Evolutionary conservation across 2,888 invertebrate species (phyloP).

Genomic region (Meloe dianella): DNA sequence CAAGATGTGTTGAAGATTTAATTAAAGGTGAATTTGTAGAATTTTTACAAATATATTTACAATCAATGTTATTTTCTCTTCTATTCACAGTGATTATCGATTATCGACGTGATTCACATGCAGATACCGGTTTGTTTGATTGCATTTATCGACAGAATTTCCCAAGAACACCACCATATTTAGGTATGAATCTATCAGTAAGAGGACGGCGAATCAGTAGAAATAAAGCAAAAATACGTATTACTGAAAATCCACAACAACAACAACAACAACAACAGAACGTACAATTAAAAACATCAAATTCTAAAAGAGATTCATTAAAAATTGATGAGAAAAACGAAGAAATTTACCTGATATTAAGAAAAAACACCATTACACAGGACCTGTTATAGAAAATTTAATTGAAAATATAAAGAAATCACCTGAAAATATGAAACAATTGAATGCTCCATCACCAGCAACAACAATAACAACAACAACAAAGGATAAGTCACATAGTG

Average conservation of each 20-base stretch:
- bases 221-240: constrained; percentile 45
- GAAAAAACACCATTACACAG: constrained; percentile 47
- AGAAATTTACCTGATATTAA: constrained; percentile 34
- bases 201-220: constrained; percentile 70
- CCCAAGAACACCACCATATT: constrained; percentile 80
- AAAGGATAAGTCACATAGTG: background rate
- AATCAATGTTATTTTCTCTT: constrained; percentile 52
- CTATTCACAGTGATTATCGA: constrained; percentile 75
- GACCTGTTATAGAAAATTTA: constrained; percentile 73
- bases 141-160: constrained; percentile 78
- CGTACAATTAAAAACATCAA: constrained; percentile 40
- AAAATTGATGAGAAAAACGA: constrained; percentile 22
- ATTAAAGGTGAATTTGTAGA: constrained; percentile 76
- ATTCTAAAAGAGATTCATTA: background rate
- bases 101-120: constrained; percentile 71
- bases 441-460: too few relatives aligned
- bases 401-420: constrained; percentile 65
- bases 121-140: constrained; percentile 83
- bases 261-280: constrained; percentile 49
- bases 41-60: too few relatives aligned
- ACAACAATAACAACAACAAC: background rate
- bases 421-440: background rate
- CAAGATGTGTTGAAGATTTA: constrained; percentile 86
- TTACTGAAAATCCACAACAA: constrained; percentile 49
- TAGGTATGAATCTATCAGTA: constrained; percentile 74